These are phyloP conservation scores for Ephydatia muelleri DNA, from an alignment of 37 sponge, comb jelly and placozoan species.

Conservation along the genomic window DNA sequence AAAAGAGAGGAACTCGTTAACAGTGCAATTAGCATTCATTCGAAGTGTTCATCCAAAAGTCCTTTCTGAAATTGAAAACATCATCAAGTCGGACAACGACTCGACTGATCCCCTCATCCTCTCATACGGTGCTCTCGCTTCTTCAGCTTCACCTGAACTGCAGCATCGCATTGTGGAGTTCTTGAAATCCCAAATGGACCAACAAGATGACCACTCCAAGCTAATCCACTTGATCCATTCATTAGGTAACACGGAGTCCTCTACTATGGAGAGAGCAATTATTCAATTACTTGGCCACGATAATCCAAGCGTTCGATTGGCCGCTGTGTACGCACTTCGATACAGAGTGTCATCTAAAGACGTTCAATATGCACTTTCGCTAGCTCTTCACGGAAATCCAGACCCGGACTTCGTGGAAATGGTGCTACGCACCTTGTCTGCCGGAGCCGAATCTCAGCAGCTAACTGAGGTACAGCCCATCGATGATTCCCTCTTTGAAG, in stretches of 20 bases:
- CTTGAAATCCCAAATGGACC: slow-evolving; percentile 11
- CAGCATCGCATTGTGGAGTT: slow-evolving; percentile 6
- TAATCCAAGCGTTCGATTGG: slow-evolving; percentile 31
- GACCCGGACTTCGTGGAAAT: neutral
- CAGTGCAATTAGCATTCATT: slow-evolving; percentile 5
- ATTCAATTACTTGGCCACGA: neutral
- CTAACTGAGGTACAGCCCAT: neutral
- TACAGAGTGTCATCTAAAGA: neutral
- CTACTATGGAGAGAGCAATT: neutral
- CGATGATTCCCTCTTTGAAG: neutral
- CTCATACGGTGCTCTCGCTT: slow-evolving; percentile 29
- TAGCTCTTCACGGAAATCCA: neutral
- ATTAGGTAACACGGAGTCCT: slow-evolving; percentile 55
- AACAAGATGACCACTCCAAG: neutral
- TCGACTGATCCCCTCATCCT: slow-evolving; percentile 21
- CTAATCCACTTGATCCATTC: slow-evolving; percentile 35
- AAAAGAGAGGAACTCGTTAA: slow-evolving; percentile 12
- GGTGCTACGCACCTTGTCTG: neutral
- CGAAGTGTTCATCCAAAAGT: slow-evolving; percentile 2
- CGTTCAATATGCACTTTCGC: neutral
- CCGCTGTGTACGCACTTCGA: slow-evolving; percentile 32
- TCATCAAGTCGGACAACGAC: slow-evolving; percentile 1
- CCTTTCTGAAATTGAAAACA: slow-evolving; percentile 5
- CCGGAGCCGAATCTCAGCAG: neutral
- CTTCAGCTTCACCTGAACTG: neutral